Evolutionary conservation across 2,888 invertebrate genomes (phyloP).

Genomic region (Trichacis sp.): DNA sequence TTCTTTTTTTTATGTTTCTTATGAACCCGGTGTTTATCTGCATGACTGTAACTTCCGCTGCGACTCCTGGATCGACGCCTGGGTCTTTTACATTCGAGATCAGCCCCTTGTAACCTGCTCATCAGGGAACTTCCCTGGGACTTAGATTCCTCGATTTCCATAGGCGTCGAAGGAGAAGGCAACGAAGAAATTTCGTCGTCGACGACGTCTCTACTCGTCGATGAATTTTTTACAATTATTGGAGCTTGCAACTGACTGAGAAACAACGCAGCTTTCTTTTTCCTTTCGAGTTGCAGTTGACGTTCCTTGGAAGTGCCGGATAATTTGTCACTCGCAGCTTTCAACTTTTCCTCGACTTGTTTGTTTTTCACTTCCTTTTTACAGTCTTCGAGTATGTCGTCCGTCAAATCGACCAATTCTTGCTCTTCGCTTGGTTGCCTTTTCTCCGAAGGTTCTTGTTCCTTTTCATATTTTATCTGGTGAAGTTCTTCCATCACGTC

Average conservation of each 20-base stretch:
- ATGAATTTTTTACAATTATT: slow-evolving; percentile 29
- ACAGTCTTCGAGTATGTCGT: slow-evolving; percentile 64
- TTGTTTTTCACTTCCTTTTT: slow-evolving; percentile 58
- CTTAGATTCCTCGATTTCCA: slow-evolving; percentile 48
- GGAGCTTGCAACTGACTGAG: slow-evolving; percentile 72
- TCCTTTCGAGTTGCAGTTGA: slow-evolving; percentile 79
- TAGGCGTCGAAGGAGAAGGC: slow-evolving; percentile 56
- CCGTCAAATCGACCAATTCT: slow-evolving; percentile 64
- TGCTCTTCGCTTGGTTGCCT: slow-evolving; percentile 63
- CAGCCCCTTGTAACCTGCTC: slow-evolving; percentile 59
- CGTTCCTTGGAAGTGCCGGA: slow-evolving; percentile 66
- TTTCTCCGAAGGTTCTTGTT: slow-evolving; percentile 43
- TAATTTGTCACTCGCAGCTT: slow-evolving; percentile 73
- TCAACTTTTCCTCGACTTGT: slow-evolving; percentile 72
- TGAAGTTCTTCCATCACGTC: slow-evolving; percentile 12
- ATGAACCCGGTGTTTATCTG: slow-evolving; percentile 62
- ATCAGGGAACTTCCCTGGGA: slow-evolving; percentile 55
- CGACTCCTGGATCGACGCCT: slow-evolving; percentile 60
- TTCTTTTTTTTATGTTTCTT: slow-evolving; percentile 70
- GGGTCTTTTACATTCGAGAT: slow-evolving; percentile 57
- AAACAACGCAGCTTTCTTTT: slow-evolving; percentile 86
- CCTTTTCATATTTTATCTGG: slow-evolving; percentile 35
- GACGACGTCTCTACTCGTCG: slow-evolving; percentile 43
- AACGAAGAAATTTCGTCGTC: slow-evolving; percentile 61
- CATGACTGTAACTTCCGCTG: slow-evolving; percentile 53